Conservation (phyloP, 1,140 invertebrate species). For the Eupeodes corollae region DNA sequence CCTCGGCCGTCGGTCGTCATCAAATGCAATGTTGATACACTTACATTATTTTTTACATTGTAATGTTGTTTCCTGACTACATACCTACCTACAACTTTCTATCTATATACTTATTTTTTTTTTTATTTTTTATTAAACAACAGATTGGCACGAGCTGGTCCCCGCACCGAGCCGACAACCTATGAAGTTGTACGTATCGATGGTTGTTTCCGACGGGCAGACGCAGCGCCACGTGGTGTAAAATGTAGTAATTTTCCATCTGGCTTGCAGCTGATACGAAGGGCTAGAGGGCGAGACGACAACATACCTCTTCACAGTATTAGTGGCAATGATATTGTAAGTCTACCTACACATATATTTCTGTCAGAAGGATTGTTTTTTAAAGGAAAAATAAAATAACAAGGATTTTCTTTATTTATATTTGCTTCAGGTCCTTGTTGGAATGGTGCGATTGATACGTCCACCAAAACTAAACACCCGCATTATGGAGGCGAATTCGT, state of each 20-base stretch:
- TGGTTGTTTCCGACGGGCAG: constrained; percentile 42
- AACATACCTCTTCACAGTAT: constrained; percentile 38
- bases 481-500: constrained; percentile 58
- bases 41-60: too few species aligned
- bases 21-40: too few species aligned
- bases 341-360: too few species aligned
- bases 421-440: constrained; percentile 49
- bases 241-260: constrained; percentile 34
- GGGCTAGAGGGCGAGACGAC: constrained; percentile 39
- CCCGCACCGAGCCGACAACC: constrained; percentile 50
- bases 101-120: too few species aligned
- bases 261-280: constrained; percentile 39
- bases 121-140: too few species aligned
- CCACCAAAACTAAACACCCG: constrained; percentile 56
- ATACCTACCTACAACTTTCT: too few species aligned
- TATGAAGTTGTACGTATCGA: constrained; percentile 54
- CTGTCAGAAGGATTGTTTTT: constrained; percentile 5
- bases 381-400: constrained; percentile 17
- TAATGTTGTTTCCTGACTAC: too few species aligned
- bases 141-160: constrained; percentile 50
- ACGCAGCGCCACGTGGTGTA: constrained; percentile 37
- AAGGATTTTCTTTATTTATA: neutral
- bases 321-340: constrained; percentile 47
- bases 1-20: too few species aligned
- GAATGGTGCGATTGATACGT: constrained; percentile 50